These are phyloP conservation scores for Phenganax marumi DNA, from an alignment of 92 coral and sea anemone species.

Conservation along the genomic window DNA sequence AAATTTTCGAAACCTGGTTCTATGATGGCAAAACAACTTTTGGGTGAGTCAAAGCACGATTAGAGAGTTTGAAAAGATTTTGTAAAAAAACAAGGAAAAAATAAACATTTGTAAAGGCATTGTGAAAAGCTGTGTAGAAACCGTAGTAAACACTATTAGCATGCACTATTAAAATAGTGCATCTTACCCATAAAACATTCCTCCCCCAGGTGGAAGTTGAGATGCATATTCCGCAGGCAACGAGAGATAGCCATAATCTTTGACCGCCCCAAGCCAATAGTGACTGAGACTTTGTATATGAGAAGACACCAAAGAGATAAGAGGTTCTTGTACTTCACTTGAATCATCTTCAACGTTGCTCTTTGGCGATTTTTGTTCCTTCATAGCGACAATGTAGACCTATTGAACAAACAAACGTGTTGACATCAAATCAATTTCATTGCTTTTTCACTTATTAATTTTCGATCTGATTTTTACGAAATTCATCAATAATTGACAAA, in stretches of 20 bases:
- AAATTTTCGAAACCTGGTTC: no score
- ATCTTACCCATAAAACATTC: constrained; percentile 90
- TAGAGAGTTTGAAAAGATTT: no score
- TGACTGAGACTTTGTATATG: constrained; percentile 84
- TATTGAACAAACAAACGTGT: constrained; percentile 3
- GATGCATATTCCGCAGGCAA: constrained; percentile 85
- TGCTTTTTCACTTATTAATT: neutral
- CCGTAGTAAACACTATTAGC: neutral
- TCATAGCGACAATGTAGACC: constrained; percentile 99
- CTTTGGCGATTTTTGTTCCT: constrained; percentile 56
- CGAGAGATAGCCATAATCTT: constrained; percentile 88
- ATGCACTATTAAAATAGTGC: neutral
- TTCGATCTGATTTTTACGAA: neutral
- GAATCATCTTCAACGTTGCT: constrained; percentile 62
- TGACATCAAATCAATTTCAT: neutral
- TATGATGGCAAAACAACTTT: no score
- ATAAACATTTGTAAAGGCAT: no score
- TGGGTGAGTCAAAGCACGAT: no score
- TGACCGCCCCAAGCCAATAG: constrained; percentile 99
- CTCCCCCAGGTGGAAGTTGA: constrained; percentile 89
- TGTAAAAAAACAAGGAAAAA: no score
- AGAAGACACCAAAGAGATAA: constrained; percentile 87
- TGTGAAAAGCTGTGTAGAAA: neutral
- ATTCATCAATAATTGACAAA: neutral
- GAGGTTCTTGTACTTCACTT: constrained; percentile 83